Conservation (phyloP, 2,797 vertebrate genomes). For the Chelonia mydas region DNA sequence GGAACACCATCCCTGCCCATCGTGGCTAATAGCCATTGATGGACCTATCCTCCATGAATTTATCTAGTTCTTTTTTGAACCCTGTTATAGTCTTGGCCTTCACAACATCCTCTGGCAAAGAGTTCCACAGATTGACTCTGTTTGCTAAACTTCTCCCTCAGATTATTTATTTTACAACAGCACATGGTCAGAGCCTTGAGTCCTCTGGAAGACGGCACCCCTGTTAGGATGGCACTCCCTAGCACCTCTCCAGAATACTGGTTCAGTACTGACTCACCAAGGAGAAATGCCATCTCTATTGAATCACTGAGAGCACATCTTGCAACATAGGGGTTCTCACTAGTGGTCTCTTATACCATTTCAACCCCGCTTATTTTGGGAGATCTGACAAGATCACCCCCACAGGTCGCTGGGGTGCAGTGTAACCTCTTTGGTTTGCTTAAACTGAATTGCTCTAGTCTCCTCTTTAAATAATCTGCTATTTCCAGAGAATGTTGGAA, state of each 20-base stretch:
- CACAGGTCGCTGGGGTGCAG: constrained; percentile 60
- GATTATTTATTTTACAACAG: not conserved
- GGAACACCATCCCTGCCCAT: no score
- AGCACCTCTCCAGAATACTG: not conserved
- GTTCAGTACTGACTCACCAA: not conserved
- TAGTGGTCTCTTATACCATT: constrained; percentile 41
- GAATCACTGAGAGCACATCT: constrained; percentile 35
- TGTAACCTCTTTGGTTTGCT: constrained; percentile 48
- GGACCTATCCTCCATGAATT: no score
- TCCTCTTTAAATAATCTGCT: constrained; percentile 64
- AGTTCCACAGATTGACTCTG: no score
- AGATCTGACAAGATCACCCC: constrained; percentile 62
- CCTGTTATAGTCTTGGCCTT: no score
- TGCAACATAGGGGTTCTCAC: constrained; percentile 37
- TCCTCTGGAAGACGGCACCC: not conserved
- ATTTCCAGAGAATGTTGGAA: constrained; percentile 36
- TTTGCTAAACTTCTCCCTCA: not conserved
- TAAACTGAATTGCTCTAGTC: constrained; percentile 70
- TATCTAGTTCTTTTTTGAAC: no score
- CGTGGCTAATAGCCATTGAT: no score
- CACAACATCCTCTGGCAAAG: no score
- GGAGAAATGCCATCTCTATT: constrained; percentile 35
- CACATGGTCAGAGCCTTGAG: not conserved
- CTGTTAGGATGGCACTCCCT: not conserved
- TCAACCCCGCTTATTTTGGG: constrained; percentile 41